phyloP scores from a whole-genome alignment of 2,888 invertebrate species.

The Thymelicus lineola region DNA sequence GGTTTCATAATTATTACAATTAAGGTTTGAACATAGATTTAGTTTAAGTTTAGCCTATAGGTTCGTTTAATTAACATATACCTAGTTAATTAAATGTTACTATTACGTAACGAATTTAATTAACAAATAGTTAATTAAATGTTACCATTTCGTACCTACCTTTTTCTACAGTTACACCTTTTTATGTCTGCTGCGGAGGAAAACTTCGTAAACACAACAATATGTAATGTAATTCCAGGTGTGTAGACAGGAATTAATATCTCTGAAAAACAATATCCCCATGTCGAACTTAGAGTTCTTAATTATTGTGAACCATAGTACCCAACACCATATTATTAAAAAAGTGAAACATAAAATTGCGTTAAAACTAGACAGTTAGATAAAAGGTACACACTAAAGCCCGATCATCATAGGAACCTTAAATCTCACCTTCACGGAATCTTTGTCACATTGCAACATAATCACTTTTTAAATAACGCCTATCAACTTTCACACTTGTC shows the following conservation, averaged over 20 bases:
- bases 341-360: neutral
- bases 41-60: no score
- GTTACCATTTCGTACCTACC: no score
- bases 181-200: neutral
- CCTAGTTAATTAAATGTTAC: no score
- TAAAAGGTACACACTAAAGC: neutral
- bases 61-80: no score
- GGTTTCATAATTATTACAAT: neutral
- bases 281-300: no score
- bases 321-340: neutral
- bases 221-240: no score
- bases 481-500: conserved; percentile 18
- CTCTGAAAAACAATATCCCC: no score
- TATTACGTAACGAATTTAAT: no score
- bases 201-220: neutral
- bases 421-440: conserved; percentile 60
- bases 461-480: conserved; percentile 42
- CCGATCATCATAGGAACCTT: neutral
- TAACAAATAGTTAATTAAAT: no score
- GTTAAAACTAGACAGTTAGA: neutral
- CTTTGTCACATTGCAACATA: conserved; percentile 67
- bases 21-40: neutral
- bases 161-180: no score
- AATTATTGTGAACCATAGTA: no score
- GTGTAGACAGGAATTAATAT: no score